Evolutionary conservation across 2,797 vertebrate species (phyloP).

Genomic region (Rhinatrema bivittatum): DNA sequence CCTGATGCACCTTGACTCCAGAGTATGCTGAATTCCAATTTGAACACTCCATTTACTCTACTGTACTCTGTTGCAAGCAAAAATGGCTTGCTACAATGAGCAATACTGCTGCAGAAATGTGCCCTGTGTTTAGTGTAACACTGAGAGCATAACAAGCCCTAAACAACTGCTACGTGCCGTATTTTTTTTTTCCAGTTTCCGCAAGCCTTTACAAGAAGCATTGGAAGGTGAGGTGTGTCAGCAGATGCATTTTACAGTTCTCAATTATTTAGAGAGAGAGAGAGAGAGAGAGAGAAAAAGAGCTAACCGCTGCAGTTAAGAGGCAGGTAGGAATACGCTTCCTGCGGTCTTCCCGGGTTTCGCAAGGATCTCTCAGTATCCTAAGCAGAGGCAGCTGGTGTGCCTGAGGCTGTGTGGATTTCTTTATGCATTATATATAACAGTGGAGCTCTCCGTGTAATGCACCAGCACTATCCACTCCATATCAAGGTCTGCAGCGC

Average conservation of each 20-base stretch:
- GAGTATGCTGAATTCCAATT: constrained; percentile 51
- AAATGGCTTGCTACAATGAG: constrained; percentile 42
- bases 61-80: constrained; percentile 45
- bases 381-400: constrained; percentile 49
- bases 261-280: constrained; percentile 34
- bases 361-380: constrained; percentile 40
- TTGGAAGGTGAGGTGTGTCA: constrained; percentile 4
- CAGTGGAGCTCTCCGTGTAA: constrained; percentile 22
- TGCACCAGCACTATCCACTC: neutral
- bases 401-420: constrained; percentile 35
- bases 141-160: constrained; percentile 20
- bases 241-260: constrained; percentile 19
- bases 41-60: constrained; percentile 53
- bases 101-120: constrained; percentile 34
- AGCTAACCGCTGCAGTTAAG: constrained; percentile 24
- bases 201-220: constrained; percentile 9
- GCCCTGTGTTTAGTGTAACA: constrained; percentile 34
- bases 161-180: constrained; percentile 15
- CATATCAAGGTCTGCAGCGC: constrained; percentile 13
- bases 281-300: constrained; percentile 22
- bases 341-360: constrained; percentile 36
- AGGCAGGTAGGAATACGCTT: constrained; percentile 34
- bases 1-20: constrained; percentile 50
- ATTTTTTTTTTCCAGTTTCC: constrained; percentile 26
- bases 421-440: constrained; percentile 41